Base-by-base conservation (phyloP, 2,113 vertebrate genomes). In the Neomonachus schauinslandi region DNA sequence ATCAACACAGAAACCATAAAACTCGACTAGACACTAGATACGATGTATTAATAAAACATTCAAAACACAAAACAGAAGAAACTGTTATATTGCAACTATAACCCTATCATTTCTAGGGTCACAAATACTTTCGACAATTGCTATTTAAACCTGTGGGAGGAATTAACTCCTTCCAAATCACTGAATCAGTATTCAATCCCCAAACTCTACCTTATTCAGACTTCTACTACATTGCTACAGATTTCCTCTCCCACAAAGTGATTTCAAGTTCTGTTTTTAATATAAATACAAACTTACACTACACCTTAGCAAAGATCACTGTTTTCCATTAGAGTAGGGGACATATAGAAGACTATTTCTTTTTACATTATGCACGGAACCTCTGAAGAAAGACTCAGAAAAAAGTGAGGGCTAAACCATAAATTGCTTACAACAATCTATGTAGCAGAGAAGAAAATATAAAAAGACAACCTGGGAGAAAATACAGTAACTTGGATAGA, bases 311-410 rank as follows among this genome's bases (percentile, higher is more conserved):
- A 49, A 89, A 80, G 49, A 49, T 69, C 69, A 24, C 24, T 31
- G 63, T 65, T 63, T 67, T 65, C 69, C n/a, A 31, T 63, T 31
- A 93, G 42, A 57, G 55, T 6, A 69, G 61, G 7, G 22, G 59
- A 96, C 55, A 81, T 53, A 90, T 0, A 59, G 26, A 72, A 81
- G 55, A 71, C 79, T 39, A 16, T 28, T 81, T 81, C 79, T 81
- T 72, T 87, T 72, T 42, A 93, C 33, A 79, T 59, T 36, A 61
- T n/a, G 5, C 76, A 79, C 2, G 16, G 69, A 91, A 72, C 42
- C 59, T 87, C 82, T 94, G 26, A 89, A 61, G 49, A 94, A 88
- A 90, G 28, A 22, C n/a, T 95, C 42, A 59, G 77, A 85, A 76
- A 57, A 76, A 72, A 74, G 28, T 65, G 18, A 81, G 18, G 3